phyloP scores from a whole-genome alignment of 1,140 invertebrate genomes.

The Drosophila lini region DNA sequence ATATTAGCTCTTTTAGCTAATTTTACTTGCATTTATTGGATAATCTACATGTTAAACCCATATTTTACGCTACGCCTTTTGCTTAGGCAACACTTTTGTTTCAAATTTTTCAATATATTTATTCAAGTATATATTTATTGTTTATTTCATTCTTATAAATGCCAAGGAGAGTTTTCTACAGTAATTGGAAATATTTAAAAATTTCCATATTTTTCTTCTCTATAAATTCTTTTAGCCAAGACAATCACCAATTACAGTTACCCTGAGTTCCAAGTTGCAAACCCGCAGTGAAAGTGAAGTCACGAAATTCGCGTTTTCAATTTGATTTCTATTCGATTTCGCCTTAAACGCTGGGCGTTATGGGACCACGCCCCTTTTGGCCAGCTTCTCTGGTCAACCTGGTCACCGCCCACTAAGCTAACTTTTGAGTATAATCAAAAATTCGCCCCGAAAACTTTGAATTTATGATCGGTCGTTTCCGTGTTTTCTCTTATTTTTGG shows the following conservation, averaged over 20 bases:
- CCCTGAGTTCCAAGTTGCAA: neutral
- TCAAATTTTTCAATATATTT: no score
- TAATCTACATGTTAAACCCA: neutral
- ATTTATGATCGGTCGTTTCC: conserved; percentile 41
- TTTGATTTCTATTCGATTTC: conserved; percentile 25
- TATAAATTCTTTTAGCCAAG: neutral
- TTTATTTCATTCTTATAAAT: neutral
- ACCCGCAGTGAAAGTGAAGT: conserved; percentile 30
- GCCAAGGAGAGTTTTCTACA: rapidly evolving
- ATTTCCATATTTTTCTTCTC: neutral
- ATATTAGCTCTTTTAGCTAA: neutral
- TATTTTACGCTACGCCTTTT: neutral
- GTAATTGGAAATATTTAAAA: no score
- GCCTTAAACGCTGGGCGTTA: conserved; percentile 44
- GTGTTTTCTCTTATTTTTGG: neutral
- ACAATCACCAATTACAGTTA: neutral
- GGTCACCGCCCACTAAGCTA: conserved; percentile 5
- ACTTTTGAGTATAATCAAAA: conserved; percentile 24
- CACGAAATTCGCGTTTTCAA: conserved; percentile 29
- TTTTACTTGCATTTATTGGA: neutral
- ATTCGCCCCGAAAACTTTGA: conserved; percentile 23
- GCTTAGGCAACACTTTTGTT: neutral
- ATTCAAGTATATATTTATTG: no score
- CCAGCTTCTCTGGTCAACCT: conserved; percentile 14
- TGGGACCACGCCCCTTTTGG: conserved; percentile 29